Conservation (phyloP, 2,888 invertebrate genomes). For the Acheta domesticus region DNA sequence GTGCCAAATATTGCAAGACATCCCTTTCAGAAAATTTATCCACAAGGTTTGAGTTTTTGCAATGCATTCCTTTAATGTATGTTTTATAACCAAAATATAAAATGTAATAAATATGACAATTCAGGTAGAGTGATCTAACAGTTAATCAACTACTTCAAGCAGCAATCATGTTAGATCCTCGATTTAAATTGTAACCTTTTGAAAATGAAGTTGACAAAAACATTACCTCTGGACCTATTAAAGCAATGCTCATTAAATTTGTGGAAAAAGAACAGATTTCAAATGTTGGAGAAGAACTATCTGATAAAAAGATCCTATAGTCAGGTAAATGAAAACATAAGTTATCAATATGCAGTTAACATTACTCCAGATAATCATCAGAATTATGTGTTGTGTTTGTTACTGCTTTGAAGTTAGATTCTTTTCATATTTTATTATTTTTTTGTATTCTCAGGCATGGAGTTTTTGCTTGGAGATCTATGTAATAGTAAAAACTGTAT, state of each 20-base stretch:
- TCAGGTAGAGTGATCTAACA: conserved; percentile 46
- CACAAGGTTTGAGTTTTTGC: conserved; percentile 34
- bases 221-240: conserved; percentile 46
- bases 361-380: too few species aligned
- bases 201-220: conserved; percentile 49
- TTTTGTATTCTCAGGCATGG: conserved; percentile 45
- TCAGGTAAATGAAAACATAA: conserved; percentile 45
- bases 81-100: too few species aligned
- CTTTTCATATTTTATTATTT: not conserved
- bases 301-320: conserved; percentile 44
- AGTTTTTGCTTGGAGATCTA: conserved; percentile 47
- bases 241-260: conserved; percentile 47
- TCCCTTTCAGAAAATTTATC: conserved; percentile 46
- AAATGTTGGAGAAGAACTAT: conserved; percentile 40
- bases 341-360: too few species aligned
- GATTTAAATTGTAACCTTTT: conserved; percentile 50
- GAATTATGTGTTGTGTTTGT: too few species aligned
- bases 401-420: not conserved
- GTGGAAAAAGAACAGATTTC: conserved; percentile 44
- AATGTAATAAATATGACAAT: not conserved
- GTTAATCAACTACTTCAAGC: conserved; percentile 48
- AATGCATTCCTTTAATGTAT: too few species aligned
- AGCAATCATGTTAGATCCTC: conserved; percentile 51
- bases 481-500: conserved; percentile 45
- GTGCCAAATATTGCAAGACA: conserved; percentile 47